Evolutionary conservation across 2,797 vertebrate species (phyloP), one percentile per base, ranked within the genome.

Genomic region (Dryobates pubescens): DNA sequence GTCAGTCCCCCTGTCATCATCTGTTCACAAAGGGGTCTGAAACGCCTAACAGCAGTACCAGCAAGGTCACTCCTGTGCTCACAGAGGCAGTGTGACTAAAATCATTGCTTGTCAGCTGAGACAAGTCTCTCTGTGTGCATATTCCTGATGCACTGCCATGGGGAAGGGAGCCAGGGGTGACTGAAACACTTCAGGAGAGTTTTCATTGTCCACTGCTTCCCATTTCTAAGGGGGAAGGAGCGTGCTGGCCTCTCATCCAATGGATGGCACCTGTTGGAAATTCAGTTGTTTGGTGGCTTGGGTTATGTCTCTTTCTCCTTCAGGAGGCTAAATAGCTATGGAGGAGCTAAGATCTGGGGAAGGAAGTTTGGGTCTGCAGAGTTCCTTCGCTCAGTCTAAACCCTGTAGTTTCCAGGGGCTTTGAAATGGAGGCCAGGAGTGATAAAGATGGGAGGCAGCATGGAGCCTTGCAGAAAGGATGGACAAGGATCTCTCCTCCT

Each of bases 341-440:
- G 34, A 76, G 76, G 32, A 58, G 0, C 32, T 15, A 32, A 78
- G 68, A 34, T 32, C 13, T 58, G 57, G 29, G 61, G 47, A n/a
- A 22, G 56, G 41, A 69, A 41, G 3, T 56, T 69, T 59, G 67
- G 29, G 20, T 62, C 36, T 65, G 62, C 47, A 20, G 51, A 16
- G 58, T 45, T 89, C 32, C 23, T 72, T 63, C 38, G 1, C 65
- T 49, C 26, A 7, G 61, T 41, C 41, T 43, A 8, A 34, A 51
- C 51, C 36, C 38, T 70, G 65, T n/a, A 18, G 63, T 45, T 92
- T 65, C 43, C 63, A 51, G 76, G 64, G 85, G 11, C 70, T 88
- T 81, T 75, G 85, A 93, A 93, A 95, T 96, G 95, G 91, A 95
- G 80, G 89, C 91, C 49, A 26, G 7, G 80, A 65, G 47, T 0